Conservation (phyloP, 2,113 vertebrate species). For the Seriola dumerili region DNA sequence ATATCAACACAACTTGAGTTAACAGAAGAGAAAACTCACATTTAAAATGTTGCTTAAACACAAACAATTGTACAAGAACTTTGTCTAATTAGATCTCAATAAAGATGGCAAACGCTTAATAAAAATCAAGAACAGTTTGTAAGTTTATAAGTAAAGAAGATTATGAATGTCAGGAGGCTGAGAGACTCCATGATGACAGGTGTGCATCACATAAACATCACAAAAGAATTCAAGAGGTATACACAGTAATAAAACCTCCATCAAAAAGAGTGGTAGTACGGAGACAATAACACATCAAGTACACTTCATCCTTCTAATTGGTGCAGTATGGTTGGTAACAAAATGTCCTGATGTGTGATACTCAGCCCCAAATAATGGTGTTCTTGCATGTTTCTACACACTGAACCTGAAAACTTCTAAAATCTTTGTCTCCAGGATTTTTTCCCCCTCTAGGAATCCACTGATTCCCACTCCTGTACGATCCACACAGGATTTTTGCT, state of each 20-base stretch:
- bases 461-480: not conserved
- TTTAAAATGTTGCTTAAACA: too few species aligned
- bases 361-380: not conserved
- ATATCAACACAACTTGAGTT: not conserved
- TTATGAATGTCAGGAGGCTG: too few species aligned
- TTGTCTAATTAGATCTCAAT: not conserved
- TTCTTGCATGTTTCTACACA: not conserved
- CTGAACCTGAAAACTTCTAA: not conserved
- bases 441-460: not conserved
- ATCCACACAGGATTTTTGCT: slow-evolving; percentile 29
- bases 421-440: not conserved
- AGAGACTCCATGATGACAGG: not conserved
- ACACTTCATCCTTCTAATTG: not conserved
- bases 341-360: not conserved
- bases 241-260: too few species aligned
- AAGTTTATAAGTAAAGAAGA: too few species aligned
- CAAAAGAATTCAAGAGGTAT: too few species aligned
- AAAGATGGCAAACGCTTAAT: not conserved
- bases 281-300: not conserved
- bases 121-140: not conserved
- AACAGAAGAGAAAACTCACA: not conserved
- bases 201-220: too few species aligned
- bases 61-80: not conserved
- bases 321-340: not conserved
- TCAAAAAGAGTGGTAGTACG: too few species aligned